Conservation (phyloP, 2,888 invertebrate species). For the Helicoverpa assulta region DNA sequence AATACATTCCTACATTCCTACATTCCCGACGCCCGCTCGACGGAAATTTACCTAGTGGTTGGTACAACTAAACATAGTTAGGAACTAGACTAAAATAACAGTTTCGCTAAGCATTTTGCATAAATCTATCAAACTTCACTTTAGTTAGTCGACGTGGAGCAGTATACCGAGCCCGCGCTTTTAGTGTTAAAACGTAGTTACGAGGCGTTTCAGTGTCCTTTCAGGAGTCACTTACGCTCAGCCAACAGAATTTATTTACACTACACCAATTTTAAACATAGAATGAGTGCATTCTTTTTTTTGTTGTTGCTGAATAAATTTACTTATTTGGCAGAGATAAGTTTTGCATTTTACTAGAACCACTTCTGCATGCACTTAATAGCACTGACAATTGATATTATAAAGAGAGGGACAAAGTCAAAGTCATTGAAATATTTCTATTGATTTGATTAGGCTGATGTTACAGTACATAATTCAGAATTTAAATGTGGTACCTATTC, state of each 20-base stretch:
- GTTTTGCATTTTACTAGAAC: constrained; percentile 37
- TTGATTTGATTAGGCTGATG: constrained; percentile 7
- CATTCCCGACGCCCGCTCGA: not conserved
- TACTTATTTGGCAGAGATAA: constrained; percentile 20
- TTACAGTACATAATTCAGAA: constrained; percentile 2
- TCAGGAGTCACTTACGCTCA: constrained; percentile 17
- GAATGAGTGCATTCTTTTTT: constrained; percentile 17
- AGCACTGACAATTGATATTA: constrained; percentile 14
- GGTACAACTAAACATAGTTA: constrained; percentile 39
- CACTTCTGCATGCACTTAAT: constrained; percentile 11
- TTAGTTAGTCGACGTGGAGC: constrained; percentile 46
- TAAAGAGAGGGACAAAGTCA: too few species aligned
- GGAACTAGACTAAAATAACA: constrained; percentile 61
- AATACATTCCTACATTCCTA: constrained; percentile 17
- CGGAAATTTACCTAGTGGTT: constrained; percentile 19
- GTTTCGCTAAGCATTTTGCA: constrained; percentile 57
- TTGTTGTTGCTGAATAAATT: constrained; percentile 23
- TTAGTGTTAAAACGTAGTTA: constrained; percentile 52
- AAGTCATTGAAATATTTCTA: constrained; percentile 12
- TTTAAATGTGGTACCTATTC: not conserved
- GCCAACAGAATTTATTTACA: constrained; percentile 15
- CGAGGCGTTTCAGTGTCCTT: constrained; percentile 56
- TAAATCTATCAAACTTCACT: constrained; percentile 60
- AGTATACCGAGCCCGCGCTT: constrained; percentile 46
- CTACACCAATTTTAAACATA: constrained; percentile 23